Evolutionary conservation across 2,888 invertebrate genomes (phyloP).

Genomic region (Spialia ferax): DNA sequence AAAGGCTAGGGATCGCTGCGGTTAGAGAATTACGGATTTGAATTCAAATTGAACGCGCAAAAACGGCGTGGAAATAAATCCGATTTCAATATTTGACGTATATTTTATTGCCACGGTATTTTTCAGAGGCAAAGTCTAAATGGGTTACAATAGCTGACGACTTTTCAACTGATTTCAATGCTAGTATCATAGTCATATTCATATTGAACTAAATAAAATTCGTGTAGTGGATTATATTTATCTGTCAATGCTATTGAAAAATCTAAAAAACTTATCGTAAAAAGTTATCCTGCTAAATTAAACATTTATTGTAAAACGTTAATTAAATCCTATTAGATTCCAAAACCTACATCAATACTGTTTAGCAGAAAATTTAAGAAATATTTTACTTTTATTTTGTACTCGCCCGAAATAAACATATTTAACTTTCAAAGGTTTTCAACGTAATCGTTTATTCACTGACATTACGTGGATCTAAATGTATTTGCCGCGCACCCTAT

Average conservation of each 20-base stretch:
- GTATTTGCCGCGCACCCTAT: not conserved
- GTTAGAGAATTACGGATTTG: slow-evolving; percentile 15
- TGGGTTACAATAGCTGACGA: not conserved
- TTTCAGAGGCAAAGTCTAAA: not conserved
- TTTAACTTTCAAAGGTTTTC: too few relatives aligned
- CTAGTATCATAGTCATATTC: not conserved
- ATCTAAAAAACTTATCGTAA: too few relatives aligned
- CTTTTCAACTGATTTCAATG: not conserved
- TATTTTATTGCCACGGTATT: slow-evolving; percentile 1
- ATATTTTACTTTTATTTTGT: too few relatives aligned
- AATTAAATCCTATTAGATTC: too few relatives aligned
- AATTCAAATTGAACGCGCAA: slow-evolving; percentile 21
- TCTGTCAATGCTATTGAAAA: too few relatives aligned
- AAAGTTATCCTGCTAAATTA: too few relatives aligned
- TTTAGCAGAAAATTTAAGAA: too few relatives aligned
- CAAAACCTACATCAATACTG: too few relatives aligned
- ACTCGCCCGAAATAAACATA: too few relatives aligned
- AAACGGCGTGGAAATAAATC: slow-evolving; percentile 14
- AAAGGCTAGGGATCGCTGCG: slow-evolving; percentile 16
- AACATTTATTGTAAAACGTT: too few relatives aligned
- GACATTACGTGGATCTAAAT: not conserved
- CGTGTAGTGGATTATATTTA: too few relatives aligned
- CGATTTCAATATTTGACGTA: slow-evolving; percentile 15
- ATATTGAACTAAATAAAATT: not conserved
- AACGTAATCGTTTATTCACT: not conserved